A percentile compares a stretch with the other conserved stretches of the same genome.
These are phyloP conservation scores for Lacanobia wlatinum DNA, from an alignment of 2,888 invertebrate genomes.

Conservation along the genomic window DNA sequence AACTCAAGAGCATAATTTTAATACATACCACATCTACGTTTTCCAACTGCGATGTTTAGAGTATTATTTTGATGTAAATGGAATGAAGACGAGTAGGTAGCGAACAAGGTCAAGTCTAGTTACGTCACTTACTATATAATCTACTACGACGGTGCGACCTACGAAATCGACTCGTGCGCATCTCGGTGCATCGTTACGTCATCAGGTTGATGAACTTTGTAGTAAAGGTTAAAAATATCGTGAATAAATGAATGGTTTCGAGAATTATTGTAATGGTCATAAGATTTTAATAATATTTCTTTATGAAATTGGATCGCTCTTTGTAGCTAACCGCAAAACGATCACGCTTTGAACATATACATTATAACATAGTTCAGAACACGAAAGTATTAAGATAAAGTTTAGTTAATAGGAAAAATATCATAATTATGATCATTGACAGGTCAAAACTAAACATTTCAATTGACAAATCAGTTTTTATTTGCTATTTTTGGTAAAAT, in stretches of 20 bases:
- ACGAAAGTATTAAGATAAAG: too few relatives aligned
- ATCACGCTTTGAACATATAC: conserved; percentile 2
- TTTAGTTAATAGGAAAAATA: too few relatives aligned
- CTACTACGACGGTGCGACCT: conserved; percentile 50
- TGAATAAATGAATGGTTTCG: conserved; percentile 15
- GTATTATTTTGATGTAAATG: conserved; percentile 57
- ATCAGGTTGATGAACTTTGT: conserved; percentile 56
- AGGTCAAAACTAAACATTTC: too few relatives aligned
- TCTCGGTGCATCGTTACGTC: conserved; percentile 65
- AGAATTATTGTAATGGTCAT: background rate
- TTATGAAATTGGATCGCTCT: background rate
- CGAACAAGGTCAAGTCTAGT: conserved; percentile 64
- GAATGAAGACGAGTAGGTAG: conserved; percentile 73
- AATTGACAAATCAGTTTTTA: background rate
- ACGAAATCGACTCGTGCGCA: conserved; percentile 72
- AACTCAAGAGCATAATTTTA: background rate
- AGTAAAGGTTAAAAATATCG: conserved; percentile 35
- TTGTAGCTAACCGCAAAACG: conserved; percentile 1
- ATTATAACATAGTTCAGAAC: background rate
- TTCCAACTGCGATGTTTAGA: conserved; percentile 38
- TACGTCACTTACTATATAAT: conserved; percentile 59
- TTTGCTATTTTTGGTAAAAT: background rate
- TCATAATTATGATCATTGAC: too few relatives aligned
- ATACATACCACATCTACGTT: conserved; percentile 51
- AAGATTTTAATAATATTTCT: conserved; percentile 5